Conservation (phyloP, 2,888 invertebrate genomes). For the Prosapia bicincta region DNA sequence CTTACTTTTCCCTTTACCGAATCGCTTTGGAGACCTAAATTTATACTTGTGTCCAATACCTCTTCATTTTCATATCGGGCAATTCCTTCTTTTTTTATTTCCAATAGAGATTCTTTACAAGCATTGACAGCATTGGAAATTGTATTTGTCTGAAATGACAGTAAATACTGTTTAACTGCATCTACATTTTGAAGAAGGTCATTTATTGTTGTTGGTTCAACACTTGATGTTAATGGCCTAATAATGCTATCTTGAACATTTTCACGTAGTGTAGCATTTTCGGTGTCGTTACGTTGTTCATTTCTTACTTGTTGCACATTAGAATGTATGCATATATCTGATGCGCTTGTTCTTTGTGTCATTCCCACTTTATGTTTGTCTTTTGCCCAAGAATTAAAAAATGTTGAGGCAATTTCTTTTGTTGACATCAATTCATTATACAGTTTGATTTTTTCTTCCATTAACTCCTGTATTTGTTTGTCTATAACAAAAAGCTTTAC, state of each 20-base stretch:
- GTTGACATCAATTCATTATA: conserved; percentile 20
- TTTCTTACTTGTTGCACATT: no score
- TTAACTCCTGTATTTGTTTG: conserved; percentile 17
- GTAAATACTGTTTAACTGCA: not conserved
- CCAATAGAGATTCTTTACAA: not conserved
- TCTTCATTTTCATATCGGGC: not conserved
- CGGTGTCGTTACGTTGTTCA: no score
- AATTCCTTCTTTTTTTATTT: not conserved
- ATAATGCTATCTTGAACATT: not conserved
- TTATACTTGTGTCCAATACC: not conserved
- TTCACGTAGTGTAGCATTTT: not conserved
- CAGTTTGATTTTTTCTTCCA: conserved; percentile 21
- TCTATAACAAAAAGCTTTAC: conserved; percentile 18
- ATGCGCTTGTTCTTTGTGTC: not conserved
- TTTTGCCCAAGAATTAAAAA: conserved; percentile 19
- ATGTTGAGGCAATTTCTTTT: conserved; percentile 12
- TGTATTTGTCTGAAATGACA: not conserved
- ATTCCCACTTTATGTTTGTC: conserved; percentile 1
- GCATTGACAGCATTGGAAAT: not conserved
- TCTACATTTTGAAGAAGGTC: not conserved
- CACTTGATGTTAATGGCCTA: not conserved
- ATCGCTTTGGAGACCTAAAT: not conserved
- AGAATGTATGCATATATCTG: not conserved
- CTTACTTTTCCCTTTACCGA: not conserved
- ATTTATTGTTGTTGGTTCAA: not conserved